phyloP scores from a whole-genome alignment of 2,888 invertebrate genomes.

The Cotesia congregata region DNA sequence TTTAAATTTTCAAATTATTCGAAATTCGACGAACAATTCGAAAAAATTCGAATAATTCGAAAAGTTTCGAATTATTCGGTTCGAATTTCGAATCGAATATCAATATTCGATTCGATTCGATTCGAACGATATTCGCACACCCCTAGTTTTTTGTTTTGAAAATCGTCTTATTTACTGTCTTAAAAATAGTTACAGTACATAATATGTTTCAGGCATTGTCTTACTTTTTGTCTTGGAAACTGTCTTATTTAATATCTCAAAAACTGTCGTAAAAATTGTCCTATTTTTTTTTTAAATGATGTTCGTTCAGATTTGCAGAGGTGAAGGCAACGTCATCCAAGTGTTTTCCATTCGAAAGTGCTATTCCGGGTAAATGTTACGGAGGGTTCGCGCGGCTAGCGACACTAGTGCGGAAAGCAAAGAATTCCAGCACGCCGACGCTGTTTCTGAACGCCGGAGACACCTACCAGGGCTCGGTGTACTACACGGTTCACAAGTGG shows the following conservation, averaged over 20 bases:
- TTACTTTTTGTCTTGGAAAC: no score
- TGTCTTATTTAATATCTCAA: background rate
- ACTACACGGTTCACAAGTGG: slow-evolving; percentile 88
- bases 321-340: slow-evolving; percentile 39
- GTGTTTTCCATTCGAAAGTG: slow-evolving; percentile 69
- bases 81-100: no score
- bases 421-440: slow-evolving; percentile 76
- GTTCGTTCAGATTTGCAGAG: slow-evolving; percentile 21
- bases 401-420: slow-evolving; percentile 75
- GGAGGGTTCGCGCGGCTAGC: slow-evolving; percentile 90
- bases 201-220: no score
- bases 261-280: background rate
- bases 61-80: no score
- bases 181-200: no score
- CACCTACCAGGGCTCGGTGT: slow-evolving; percentile 90
- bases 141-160: no score
- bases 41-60: no score
- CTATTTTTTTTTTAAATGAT: slow-evolving; percentile 19
- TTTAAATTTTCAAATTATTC: no score
- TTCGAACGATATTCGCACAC: no score
- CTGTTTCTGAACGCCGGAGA: slow-evolving; percentile 93
- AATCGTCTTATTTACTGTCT: no score
- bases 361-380: slow-evolving; percentile 78
- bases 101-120: no score
- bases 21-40: no score